These are phyloP conservation scores for Petaurus breviceps DNA, from an alignment of 2,113 vertebrate species.

Conservation along the genomic window DNA sequence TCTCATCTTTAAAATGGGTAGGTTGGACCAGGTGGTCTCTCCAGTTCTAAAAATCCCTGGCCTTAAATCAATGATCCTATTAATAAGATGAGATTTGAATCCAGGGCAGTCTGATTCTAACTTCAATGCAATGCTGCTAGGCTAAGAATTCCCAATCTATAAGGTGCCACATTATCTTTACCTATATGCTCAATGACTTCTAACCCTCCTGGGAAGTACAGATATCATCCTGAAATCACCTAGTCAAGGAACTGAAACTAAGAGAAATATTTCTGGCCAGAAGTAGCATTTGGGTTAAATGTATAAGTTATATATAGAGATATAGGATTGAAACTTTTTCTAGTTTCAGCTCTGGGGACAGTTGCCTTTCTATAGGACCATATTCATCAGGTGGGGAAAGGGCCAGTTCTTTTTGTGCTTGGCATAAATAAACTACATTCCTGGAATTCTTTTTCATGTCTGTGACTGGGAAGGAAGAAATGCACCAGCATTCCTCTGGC, in stretches of 20 bases:
- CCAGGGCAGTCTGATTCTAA: not conserved
- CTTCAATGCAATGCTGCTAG: not conserved
- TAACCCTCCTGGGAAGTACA: not conserved
- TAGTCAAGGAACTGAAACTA: not conserved
- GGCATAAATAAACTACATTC: not conserved
- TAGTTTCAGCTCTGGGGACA: not conserved
- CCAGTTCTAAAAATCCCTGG: not conserved
- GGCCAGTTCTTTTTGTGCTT: not conserved
- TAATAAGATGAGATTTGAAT: not conserved
- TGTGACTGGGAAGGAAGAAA: not conserved
- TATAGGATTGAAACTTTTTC: not conserved
- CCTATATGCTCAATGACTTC: not conserved
- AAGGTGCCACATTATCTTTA: not conserved
- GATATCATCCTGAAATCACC: not conserved
- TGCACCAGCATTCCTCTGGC: not conserved
- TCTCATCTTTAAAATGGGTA: not conserved
- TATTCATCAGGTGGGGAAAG: not conserved
- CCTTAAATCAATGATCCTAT: not conserved
- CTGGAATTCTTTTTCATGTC: not conserved
- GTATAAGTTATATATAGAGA: not conserved
- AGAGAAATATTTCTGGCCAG: not conserved
- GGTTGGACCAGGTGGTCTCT: not conserved
- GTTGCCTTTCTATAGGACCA: not conserved
- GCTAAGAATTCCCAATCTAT: not conserved
- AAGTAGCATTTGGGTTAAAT: not conserved